Evolutionary conservation across 2,113 vertebrate genomes (phyloP), one percentile per base, ranked within the genome.

Genomic region (Anoplopoma fimbria): DNA sequence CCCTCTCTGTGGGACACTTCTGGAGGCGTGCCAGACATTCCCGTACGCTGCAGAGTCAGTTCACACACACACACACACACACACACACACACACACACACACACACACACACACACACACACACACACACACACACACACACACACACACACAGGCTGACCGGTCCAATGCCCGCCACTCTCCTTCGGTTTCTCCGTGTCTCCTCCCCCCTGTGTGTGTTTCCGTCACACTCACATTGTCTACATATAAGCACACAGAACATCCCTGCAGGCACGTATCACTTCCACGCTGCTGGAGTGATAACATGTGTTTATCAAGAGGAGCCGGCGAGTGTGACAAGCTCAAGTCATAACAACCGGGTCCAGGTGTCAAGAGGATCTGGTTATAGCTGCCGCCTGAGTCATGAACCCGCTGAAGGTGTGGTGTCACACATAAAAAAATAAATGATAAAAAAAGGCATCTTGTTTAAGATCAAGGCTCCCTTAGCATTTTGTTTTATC

Each of bases 11-110:
- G 55, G 93, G 92, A 91, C 42, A 64, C 86, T 63, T 83, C 90
- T 88, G 88, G 90, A 93, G 93, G 85, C 79, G 62, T 87, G 83
- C 89, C 91, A 91, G 73, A 87, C 88, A 92, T 93, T 93, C 91
- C 84, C 82, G 58, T 81, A 76, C 67, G 77, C 79, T 58, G 67
- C 71, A 8, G 58, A 65, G 70, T 85, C 85, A 78, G 64, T 70
- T 83, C 81, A 65, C 85, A 77, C 69, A 75, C 25, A 64, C 38
- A 70, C 82, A 83, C 45, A 69, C 45, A 67, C 40, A 53, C 64
- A 73, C 61, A 71, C 64, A 76, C 38, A 58, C 70, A 61, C 73
- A 77, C 61, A 77, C 34, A 55, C 51, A 77, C 31, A 77, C 77
- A 83, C 25, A 86, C 29, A 67, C 72, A 78, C 57, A 45, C 53